These are phyloP conservation scores for Trachemys scripta DNA, from an alignment of 2,113 vertebrate genomes.

Conservation along the genomic window DNA sequence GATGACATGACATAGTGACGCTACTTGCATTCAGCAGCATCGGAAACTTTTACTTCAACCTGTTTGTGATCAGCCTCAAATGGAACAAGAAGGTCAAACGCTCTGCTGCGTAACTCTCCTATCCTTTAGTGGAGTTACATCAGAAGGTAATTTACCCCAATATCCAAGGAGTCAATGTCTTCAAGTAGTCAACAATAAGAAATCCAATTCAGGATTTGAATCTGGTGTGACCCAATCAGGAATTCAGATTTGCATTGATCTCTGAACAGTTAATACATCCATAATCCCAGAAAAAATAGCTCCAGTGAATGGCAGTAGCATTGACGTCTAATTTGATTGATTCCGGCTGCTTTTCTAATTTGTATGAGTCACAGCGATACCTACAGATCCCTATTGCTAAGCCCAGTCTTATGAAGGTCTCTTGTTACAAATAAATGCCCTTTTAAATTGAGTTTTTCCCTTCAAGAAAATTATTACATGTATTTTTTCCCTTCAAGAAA, in stretches of 20 bases:
- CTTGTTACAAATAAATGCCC: background rate
- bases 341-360: background rate
- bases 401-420: background rate
- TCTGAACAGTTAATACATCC: background rate
- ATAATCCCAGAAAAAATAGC: background rate
- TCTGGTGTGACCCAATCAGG: background rate
- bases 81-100: background rate
- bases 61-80: background rate
- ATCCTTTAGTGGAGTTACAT: background rate
- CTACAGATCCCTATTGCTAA: background rate
- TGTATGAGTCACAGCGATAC: background rate
- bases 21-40: background rate
- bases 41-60: background rate
- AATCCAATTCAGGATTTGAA: background rate
- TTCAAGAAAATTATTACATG: background rate
- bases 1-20: background rate
- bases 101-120: background rate
- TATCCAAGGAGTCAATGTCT: background rate
- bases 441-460: background rate
- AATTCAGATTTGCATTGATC: background rate
- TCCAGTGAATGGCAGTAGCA: background rate
- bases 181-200: background rate
- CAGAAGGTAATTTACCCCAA: background rate
- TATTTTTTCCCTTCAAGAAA: background rate
- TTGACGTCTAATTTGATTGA: background rate